These are phyloP conservation scores for Capricornis sumatraensis DNA, from an alignment of 2,113 vertebrate species.

Conservation along the genomic window DNA sequence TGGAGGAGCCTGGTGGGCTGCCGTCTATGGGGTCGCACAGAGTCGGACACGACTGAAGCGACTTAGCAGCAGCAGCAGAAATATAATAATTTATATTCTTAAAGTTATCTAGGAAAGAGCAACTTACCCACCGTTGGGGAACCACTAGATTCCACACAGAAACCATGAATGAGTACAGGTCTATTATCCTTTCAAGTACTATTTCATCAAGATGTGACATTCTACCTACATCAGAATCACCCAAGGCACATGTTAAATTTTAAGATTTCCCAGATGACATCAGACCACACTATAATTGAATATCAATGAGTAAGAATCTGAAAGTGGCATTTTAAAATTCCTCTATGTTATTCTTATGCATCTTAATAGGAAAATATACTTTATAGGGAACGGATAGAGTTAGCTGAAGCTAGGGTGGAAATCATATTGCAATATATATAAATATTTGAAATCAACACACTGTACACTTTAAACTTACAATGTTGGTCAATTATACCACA, in stretches of 20 bases:
- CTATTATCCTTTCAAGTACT: neutral
- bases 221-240: neutral
- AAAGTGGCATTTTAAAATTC: neutral
- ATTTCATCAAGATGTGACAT: neutral
- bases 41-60: rapidly evolving
- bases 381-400: neutral
- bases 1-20: too few species aligned
- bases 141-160: neutral
- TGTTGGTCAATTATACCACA: neutral
- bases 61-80: neutral
- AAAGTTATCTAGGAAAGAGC: neutral
- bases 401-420: neutral
- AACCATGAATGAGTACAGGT: neutral
- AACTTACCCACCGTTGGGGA: neutral
- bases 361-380: neutral
- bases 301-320: neutral
- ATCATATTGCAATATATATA: neutral
- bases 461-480: neutral
- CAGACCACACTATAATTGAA: neutral
- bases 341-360: neutral
- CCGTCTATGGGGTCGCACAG: rapidly evolving
- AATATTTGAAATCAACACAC: neutral
- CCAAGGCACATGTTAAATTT: neutral
- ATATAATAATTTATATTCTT: neutral
- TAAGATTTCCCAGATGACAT: neutral